phyloP scores from a whole-genome alignment of 2,888 invertebrate genomes.

The Tubulanus polymorphus region DNA sequence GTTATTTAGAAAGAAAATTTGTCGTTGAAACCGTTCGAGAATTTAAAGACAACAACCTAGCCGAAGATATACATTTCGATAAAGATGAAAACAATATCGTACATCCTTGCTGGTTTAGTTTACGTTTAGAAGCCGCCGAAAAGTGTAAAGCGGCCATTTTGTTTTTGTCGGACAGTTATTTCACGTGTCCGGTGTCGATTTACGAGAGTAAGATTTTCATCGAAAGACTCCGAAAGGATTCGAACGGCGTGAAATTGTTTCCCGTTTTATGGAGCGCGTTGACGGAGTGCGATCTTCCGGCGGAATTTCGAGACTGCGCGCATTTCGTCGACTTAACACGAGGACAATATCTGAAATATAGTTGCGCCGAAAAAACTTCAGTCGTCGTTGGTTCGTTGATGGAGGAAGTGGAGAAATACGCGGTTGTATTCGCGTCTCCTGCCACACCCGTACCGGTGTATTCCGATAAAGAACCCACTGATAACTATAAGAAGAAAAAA shows the following conservation, averaged over 20 bases:
- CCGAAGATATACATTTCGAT: slow-evolving; percentile 52
- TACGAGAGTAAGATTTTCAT: slow-evolving; percentile 44
- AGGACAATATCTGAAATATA: slow-evolving; percentile 27
- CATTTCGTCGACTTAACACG: slow-evolving; percentile 36
- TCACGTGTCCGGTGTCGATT: slow-evolving; percentile 45
- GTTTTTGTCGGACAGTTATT: slow-evolving; percentile 45
- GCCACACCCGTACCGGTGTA: slow-evolving; percentile 20
- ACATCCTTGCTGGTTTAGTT: slow-evolving; percentile 49
- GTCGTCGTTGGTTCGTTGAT: slow-evolving; percentile 44
- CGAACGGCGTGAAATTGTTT: slow-evolving; percentile 36
- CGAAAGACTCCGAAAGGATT: slow-evolving; percentile 33
- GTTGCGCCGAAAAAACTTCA: slow-evolving; percentile 46
- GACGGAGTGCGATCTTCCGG: slow-evolving; percentile 35
- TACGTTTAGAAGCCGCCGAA: slow-evolving; percentile 49
- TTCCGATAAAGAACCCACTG: slow-evolving; percentile 45
- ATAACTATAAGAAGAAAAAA: slow-evolving; percentile 44
- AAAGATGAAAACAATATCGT: slow-evolving; percentile 48
- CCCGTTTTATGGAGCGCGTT: slow-evolving; percentile 33
- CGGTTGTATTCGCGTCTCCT: slow-evolving; percentile 33
- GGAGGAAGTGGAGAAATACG: slow-evolving; percentile 44
- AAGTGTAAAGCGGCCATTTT: slow-evolving; percentile 45
- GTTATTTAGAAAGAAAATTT: slow-evolving; percentile 45
- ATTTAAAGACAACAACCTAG: slow-evolving; percentile 48
- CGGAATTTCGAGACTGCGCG: slow-evolving; percentile 26
- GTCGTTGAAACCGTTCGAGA: slow-evolving; percentile 46